Evolutionary conservation across 2,797 vertebrate species (phyloP).

Genomic region (Alfaro cultratus): DNA sequence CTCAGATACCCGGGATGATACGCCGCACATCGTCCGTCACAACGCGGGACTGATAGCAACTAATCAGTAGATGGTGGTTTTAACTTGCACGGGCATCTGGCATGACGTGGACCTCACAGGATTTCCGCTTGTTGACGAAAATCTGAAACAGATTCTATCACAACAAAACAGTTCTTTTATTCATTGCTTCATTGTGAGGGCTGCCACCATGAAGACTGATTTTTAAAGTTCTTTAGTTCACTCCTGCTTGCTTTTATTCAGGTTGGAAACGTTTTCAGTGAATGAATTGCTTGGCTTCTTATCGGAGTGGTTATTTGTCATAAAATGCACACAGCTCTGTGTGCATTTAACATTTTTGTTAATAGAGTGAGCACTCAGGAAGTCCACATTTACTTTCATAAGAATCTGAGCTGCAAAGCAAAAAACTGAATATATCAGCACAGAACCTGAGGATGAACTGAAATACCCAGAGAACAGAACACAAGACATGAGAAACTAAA

Average conservation of each 20-base stretch:
- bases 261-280: neutral
- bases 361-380: neutral
- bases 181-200: slow-evolving; percentile 8
- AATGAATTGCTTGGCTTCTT: neutral
- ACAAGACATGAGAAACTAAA: neutral
- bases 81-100: slow-evolving; percentile 67
- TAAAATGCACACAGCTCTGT: neutral
- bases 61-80: slow-evolving; percentile 73
- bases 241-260: neutral
- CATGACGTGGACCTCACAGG: slow-evolving; percentile 76
- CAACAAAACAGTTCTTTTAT: slow-evolving; percentile 36
- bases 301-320: neutral
- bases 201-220: slow-evolving; percentile 1
- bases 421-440: too few species aligned
- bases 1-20: slow-evolving; percentile 76
- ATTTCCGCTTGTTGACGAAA: slow-evolving; percentile 55
- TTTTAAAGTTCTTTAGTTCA: slow-evolving; percentile 15
- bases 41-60: slow-evolving; percentile 68
- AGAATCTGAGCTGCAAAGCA: neutral
- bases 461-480: neutral
- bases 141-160: slow-evolving; percentile 69
- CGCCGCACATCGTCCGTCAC: slow-evolving; percentile 51
- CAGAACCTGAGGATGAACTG: neutral
- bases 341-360: neutral
- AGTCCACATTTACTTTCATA: neutral